Base-by-base conservation (phyloP, 1,140 invertebrate species). In the Schlechtendalia chinensis region DNA sequence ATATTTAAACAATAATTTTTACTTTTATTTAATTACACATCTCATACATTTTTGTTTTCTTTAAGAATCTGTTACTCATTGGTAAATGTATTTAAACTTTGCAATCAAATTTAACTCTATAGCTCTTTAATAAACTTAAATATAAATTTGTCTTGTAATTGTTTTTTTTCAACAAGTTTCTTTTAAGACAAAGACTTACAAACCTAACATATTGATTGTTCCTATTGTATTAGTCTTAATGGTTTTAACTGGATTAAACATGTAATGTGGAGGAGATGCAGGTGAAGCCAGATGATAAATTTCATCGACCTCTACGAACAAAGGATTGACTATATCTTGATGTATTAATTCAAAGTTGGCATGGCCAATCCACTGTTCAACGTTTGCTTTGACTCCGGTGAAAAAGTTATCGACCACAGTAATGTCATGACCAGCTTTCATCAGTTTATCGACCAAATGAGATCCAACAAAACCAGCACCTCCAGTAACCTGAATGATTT, bases 241-340 rank as follows among this genome's bases (percentile, higher is more conserved):
- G 24, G 98, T 99, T 88, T 99, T 99, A 0, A 99, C 97, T 53
- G 98, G 98, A 89, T 99, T 99, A 84, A 96, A 93, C 98, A 99
- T 99, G 85, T 99, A 99, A 88, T 99, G 97, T 2, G 96, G 96
- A 63, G 98, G 98, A 84, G 96, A 98, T 5, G 98, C 98, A 45
- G 98, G 98, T 84, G 96, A 98, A 2, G 98, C 98, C 83, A 99
- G 88, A 87, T 99, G 98, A 87, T 99, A 99, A 85, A 99, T 98
- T 88, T 99, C 94, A 87, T 99, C 98, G 24, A 99, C 95, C 90
- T 99, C 98, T 82, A 99, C 93, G 87, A 95, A 99, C 14, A 99
- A 87, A 22, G 97, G 96, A 87, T 98, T 98, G 0, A 99, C 96
- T 84, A 99, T 97, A 85, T 99, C 98, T 87, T 99, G 98, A 86